Evolutionary conservation across 2,888 invertebrate genomes (phyloP).

Genomic region (Drosophila nr. medialis): DNA sequence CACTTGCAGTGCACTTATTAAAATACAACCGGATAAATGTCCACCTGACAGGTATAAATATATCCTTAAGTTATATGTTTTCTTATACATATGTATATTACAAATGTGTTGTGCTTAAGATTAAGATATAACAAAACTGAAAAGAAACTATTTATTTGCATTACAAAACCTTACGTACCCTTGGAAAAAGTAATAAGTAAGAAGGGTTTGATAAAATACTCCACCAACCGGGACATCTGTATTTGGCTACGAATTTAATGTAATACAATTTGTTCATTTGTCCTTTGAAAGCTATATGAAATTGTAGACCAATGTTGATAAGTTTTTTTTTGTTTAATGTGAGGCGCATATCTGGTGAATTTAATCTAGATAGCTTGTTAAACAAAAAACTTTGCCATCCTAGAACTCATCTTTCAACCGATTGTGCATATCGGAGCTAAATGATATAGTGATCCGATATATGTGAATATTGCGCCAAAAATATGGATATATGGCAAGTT

Average conservation of each 20-base stretch:
- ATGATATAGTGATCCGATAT: neutral
- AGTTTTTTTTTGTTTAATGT: neutral
- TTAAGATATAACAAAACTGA: neutral
- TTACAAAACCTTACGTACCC: neutral
- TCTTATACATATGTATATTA: neutral
- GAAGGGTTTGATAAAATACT: neutral
- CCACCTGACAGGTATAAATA: constrained; percentile 2
- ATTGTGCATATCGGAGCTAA: neutral
- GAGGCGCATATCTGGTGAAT: neutral
- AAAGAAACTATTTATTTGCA: neutral
- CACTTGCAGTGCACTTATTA: constrained; percentile 2
- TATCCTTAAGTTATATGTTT: neutral
- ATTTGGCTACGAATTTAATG: neutral
- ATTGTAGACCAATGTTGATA: neutral
- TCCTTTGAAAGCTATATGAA: neutral
- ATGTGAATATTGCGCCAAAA: neutral
- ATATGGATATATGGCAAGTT: neutral
- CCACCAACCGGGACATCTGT: neutral
- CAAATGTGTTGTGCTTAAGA: neutral
- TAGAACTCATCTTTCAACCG: neutral
- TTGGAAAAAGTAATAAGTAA: neutral
- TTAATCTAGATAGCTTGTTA: neutral
- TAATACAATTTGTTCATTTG: neutral
- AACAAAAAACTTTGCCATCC: neutral
- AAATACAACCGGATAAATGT: constrained; percentile 3